phyloP scores from a whole-genome alignment of 2,113 vertebrate species.

The Lamprotornis superbus region DNA sequence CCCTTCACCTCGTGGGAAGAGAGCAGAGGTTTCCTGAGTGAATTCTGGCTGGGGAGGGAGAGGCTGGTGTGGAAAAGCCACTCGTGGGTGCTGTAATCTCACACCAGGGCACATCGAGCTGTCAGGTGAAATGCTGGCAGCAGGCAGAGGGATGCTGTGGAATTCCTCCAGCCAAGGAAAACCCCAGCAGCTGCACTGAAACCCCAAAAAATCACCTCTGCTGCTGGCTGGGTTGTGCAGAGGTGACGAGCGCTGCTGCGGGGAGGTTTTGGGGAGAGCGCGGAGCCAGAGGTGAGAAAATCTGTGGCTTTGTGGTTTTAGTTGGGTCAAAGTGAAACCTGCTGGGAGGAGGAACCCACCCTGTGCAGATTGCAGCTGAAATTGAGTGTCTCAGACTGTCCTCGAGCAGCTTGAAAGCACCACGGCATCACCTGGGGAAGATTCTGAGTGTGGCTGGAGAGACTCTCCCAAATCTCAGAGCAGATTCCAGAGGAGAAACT shows the following conservation, averaged over 20 bases:
- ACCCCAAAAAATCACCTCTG: accelerated
- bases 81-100: not conserved
- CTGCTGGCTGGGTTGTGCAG: not conserved
- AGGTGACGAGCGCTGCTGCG: accelerated
- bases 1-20: not conserved
- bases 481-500: accelerated
- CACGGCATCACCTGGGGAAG: accelerated
- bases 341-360: not conserved
- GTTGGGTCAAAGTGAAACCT: slow-evolving; percentile 35
- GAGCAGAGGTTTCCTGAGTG: not conserved
- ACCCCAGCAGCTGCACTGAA: not conserved
- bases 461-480: not conserved
- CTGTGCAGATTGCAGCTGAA: not conserved
- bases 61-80: not conserved
- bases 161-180: not conserved
- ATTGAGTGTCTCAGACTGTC: not conserved
- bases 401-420: accelerated
- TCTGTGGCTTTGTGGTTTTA: slow-evolving; percentile 51
- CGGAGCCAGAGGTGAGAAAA: not conserved
- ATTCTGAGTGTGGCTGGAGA: accelerated
- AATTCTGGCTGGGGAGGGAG: not conserved
- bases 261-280: accelerated
- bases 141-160: not conserved
- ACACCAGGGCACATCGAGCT: accelerated
- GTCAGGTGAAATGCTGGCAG: not conserved